A percentile compares a stretch with the other conserved stretches of the same genome.
Conservation (phyloP, 2,797 vertebrate genomes). For the Alcedo quadribrachys region DNA sequence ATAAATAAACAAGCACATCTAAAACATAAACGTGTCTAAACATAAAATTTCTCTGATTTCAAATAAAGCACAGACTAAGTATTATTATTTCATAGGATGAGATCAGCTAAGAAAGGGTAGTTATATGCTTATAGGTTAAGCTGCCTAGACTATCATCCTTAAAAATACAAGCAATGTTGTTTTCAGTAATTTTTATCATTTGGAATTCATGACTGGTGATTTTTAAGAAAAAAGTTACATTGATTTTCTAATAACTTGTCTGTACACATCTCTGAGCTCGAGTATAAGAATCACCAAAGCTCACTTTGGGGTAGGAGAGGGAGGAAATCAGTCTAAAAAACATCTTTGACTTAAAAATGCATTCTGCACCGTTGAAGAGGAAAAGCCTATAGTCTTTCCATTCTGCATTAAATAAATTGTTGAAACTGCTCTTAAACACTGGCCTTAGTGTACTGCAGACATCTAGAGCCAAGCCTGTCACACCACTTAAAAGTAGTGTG, state of each 20-base stretch:
- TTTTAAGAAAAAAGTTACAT: neutral
- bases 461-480: neutral
- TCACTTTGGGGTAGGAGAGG: neutral
- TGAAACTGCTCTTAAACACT: neutral
- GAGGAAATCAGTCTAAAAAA: neutral
- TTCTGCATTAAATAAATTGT: neutral
- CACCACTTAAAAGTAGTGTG: neutral
- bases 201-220: neutral
- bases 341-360: neutral
- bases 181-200: neutral
- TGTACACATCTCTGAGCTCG: neutral
- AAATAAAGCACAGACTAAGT: neutral
- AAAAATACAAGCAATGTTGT: neutral
- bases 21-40: neutral
- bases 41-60: neutral
- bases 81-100: neutral
- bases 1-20: neutral
- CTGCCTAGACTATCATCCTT: neutral
- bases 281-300: neutral
- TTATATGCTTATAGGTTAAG: neutral
- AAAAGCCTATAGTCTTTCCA: neutral
- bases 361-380: neutral
- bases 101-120: neutral
- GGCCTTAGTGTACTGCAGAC: neutral
- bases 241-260: neutral